Evolutionary conservation across 2,113 vertebrate genomes (phyloP).

Genomic region (Hippolais icterina): DNA sequence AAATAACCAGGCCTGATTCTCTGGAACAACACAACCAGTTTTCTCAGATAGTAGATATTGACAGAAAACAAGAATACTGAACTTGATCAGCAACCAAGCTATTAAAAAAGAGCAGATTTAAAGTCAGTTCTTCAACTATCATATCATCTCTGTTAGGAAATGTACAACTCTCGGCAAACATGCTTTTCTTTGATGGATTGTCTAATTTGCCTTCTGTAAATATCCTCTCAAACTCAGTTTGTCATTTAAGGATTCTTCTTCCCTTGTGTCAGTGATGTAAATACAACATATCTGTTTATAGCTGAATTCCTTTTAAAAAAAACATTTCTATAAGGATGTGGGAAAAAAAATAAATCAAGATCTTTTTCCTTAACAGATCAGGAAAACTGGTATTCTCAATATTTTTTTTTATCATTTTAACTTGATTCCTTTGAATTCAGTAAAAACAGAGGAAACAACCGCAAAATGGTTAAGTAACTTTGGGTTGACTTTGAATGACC

Average conservation of each 20-base stretch:
- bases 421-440: neutral
- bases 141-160: neutral
- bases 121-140: neutral
- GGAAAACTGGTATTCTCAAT: neutral
- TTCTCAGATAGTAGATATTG: neutral
- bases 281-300: neutral
- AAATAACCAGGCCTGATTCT: neutral
- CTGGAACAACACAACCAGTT: neutral
- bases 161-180: neutral
- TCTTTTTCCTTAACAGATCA: neutral
- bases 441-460: neutral
- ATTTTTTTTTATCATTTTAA: neutral
- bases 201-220: neutral
- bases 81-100: neutral
- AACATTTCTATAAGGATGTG: neutral
- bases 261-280: neutral
- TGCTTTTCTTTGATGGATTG: neutral
- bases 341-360: neutral
- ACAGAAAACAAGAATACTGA: neutral
- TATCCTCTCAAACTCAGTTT: neutral
- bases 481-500: neutral
- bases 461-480: neutral
- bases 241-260: neutral
- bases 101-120: neutral
- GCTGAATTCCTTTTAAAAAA: neutral